A percentile compares a stretch with the other conserved stretches of the same genome.
Conservation (phyloP, 2,888 invertebrate genomes). For the Cosmopolites sordidus region DNA sequence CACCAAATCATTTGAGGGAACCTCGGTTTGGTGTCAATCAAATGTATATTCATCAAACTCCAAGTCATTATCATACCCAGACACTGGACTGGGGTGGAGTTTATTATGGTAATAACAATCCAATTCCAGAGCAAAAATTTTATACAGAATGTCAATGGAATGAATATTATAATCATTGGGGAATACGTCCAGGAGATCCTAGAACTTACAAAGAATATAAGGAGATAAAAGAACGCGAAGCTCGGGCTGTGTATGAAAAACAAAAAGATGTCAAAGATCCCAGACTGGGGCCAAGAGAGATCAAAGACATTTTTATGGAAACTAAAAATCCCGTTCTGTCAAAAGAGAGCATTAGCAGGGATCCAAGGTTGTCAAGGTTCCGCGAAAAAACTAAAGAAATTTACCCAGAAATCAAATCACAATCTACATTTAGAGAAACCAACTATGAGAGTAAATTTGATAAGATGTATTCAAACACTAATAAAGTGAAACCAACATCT, state of each 20-base stretch:
- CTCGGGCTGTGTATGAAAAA: constrained; percentile 18
- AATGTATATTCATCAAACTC: neutral
- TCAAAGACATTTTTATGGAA: constrained; percentile 2
- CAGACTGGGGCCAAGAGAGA: constrained; percentile 15
- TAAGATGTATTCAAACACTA: constrained; percentile 30
- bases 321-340: constrained; percentile 14
- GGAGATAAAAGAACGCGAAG: constrained; percentile 31
- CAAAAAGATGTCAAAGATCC: constrained; percentile 21
- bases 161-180: constrained; percentile 17
- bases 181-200: constrained; percentile 28
- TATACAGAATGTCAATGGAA: constrained; percentile 13
- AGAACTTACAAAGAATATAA: constrained; percentile 34
- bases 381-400: constrained; percentile 6
- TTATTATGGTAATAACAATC: constrained; percentile 2
- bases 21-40: constrained; percentile 5
- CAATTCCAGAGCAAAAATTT: constrained; percentile 12
- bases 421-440: neutral
- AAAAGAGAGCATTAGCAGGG: constrained; percentile 9
- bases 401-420: neutral
- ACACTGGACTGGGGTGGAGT: neutral
- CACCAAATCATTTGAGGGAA: neutral
- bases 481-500: constrained; percentile 23
- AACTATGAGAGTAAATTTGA: constrained; percentile 27
- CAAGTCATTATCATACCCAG: neutral
- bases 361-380: constrained; percentile 12